Evolutionary conservation across 2,888 invertebrate genomes (phyloP).

Genomic region (Ctena decussata): DNA sequence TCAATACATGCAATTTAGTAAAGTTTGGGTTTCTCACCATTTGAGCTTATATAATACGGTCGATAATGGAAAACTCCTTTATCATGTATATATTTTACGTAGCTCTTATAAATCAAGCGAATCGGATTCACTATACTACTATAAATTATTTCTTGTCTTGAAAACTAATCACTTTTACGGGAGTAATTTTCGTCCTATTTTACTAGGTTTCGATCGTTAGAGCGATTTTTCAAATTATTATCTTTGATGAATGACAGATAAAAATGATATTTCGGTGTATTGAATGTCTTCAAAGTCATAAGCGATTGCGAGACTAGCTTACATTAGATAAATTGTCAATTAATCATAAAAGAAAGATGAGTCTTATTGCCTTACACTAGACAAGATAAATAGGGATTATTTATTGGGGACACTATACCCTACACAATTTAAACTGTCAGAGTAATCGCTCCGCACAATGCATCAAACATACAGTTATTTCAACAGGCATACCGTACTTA

Average conservation of each 20-base stretch:
- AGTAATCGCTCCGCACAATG: conserved; percentile 57
- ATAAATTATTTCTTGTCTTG: too few species aligned
- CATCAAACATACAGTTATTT: conserved; percentile 46
- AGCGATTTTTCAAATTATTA: conserved; percentile 20
- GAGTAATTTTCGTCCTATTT: conserved; percentile 3
- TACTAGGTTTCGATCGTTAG: neutral
- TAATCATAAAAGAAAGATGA: conserved; percentile 62
- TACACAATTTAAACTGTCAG: conserved; percentile 62
- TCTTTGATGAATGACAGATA: conserved; percentile 27
- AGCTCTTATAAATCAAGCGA: too few species aligned
- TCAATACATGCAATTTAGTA: too few species aligned
- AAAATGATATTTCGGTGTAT: conserved; percentile 51
- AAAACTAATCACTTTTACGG: neutral
- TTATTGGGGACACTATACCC: conserved; percentile 57
- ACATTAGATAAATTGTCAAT: conserved; percentile 55
- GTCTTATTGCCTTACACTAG: conserved; percentile 39
- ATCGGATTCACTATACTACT: too few species aligned
- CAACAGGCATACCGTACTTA: too few species aligned
- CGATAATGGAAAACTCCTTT: too few species aligned
- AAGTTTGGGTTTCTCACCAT: too few species aligned
- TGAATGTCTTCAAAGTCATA: conserved; percentile 41
- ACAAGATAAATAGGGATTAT: conserved; percentile 68
- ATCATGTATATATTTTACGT: too few species aligned
- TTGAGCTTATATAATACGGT: too few species aligned
- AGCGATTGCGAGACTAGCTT: conserved; percentile 36